Base-by-base conservation (phyloP, 2,797 vertebrate species). In the Chloroceryle amazona region DNA sequence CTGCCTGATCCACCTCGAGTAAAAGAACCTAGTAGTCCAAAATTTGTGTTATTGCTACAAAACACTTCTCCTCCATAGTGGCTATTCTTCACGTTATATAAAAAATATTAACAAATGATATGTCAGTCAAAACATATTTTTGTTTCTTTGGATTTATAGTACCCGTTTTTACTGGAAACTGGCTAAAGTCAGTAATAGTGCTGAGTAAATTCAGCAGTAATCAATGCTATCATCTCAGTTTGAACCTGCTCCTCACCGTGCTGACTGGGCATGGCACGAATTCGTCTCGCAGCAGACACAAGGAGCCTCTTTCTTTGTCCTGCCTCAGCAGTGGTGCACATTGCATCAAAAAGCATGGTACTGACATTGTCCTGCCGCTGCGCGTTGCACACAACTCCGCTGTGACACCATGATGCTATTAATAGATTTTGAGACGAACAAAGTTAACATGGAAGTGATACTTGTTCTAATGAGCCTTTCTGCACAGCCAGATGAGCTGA, bases 1-100 rank as follows among this genome's bases (percentile, higher is more conserved):
- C 88, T 92, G 81, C 91, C 93, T 88, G 89, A 86, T 81, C 89
- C 67, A 84, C 91, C 78, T 96, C 51, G 44, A 96, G 87, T 89
- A 89, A 67, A 86, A 96, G 92, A 95, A 95, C 75, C 90, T 61
- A 71, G 47, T n/a, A 55, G 47, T 66, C 67, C 76, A 63, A 33
- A 67, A 82, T 95, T 73, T 67, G 35, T 57, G 80, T 96, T 97
- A 97, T 93, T 97, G 94, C 92, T 95, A 95, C 44, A 89, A 80
- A 95, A 80, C 20, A 47, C 39, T 95, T 76, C 49, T 66, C 51
- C 79, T 71, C 22, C 73, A 58, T 39, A 80, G 11, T 51, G 78
- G 47, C 73, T 85, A 73, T 46, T 67, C 49, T 72, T 67, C 44
- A 70, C 75, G 13, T 72, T 54, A 49, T 13, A 86, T 73, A 67